Evolutionary conservation across 2,113 vertebrate species (phyloP).

Genomic region (Tupaia tana): DNA sequence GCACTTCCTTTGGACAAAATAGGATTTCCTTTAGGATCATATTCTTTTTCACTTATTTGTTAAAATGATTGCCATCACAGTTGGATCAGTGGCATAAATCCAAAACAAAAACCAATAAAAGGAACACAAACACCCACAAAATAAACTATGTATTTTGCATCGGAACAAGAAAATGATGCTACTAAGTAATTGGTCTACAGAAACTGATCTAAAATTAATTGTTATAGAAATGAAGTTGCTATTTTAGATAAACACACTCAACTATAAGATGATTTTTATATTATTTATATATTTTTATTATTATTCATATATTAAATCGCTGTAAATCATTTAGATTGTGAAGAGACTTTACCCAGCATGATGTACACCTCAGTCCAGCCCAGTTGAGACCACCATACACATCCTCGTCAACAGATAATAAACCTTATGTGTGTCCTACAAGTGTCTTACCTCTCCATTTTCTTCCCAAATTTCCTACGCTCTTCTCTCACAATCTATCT

Average conservation of each 20-base stretch:
- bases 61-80: neutral
- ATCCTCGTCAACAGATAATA: too few species aligned
- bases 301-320: too few species aligned
- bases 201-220: neutral
- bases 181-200: neutral
- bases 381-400: too few species aligned
- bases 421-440: too few species aligned
- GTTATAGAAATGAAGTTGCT: neutral
- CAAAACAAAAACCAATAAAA: neutral
- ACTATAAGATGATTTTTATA: neutral
- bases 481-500: too few species aligned
- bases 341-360: too few species aligned
- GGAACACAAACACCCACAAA: too few species aligned
- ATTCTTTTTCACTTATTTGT: neutral
- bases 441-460: too few species aligned
- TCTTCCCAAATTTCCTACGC: too few species aligned
- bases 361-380: too few species aligned
- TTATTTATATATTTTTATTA: neutral
- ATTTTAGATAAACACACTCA: neutral
- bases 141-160: neutral
- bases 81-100: neutral
- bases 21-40: rapidly evolving
- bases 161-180: neutral
- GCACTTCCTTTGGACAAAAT: neutral
- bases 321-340: too few species aligned